Base-by-base conservation (phyloP, 2,797 vertebrate genomes). In the Trachurus trachurus region DNA sequence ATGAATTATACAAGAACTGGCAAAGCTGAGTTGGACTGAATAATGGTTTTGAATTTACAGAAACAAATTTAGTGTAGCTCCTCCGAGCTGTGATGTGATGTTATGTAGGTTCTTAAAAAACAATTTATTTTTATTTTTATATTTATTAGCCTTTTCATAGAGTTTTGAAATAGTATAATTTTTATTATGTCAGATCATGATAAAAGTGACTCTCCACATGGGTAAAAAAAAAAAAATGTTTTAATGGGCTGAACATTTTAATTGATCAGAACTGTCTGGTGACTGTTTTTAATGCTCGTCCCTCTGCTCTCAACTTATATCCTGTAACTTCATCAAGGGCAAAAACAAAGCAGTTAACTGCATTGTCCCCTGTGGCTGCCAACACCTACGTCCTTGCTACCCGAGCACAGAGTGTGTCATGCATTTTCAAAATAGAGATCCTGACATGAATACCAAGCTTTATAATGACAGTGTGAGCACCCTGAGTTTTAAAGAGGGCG, bases 391-490 rank as follows among this genome's bases (percentile, higher is more conserved):
- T 87, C 90, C 90, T 93, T 93, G 90, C 72, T 89, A 65, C 86
- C 78, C 58, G 37, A 85, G 85, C 83, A 21, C 80, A 78, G 80
- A 77, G 69, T 91, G 90, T 88, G 87, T 87, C 86, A 40, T 92
- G 93, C 86, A 90, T 93, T 93, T 91, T 88, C 88, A 89, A 93
- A 89, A 89, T 80, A 84, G 74, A 73, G 80, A 71, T 61, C 86
- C 90, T 90, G 91, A 91, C 83, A 79, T 85, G 91, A 93, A 93
- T 92, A 91, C 87, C 72, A 89, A 93, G 88, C 74, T 87, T 86
- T 66, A 71, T 87, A 84, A 92, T 89, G 88, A 92, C 68, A 73
- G 67, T 75, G 77, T 72, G 79, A 81, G 87, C 86, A 85, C 82
- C 73, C 80, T 80, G 84, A 81, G 84, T 72, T 80, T 65, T 56